phyloP scores from a whole-genome alignment of 2,113 vertebrate genomes.

The Ptyas mucosa region DNA sequence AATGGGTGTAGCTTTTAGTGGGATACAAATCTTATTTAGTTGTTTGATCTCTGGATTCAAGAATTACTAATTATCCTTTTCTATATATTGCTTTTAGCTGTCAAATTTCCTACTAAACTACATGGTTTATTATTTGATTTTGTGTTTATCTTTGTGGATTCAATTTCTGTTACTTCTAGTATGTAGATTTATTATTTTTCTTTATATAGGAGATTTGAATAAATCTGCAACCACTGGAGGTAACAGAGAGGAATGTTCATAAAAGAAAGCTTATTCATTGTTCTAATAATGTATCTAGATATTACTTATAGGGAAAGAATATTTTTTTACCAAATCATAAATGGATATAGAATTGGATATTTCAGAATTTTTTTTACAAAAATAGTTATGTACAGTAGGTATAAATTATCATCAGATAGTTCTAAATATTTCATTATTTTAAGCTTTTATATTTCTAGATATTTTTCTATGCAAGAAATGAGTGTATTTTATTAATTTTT shows the following conservation, averaged over 20 bases:
- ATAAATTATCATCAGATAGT: not conserved
- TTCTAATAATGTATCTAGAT: not conserved
- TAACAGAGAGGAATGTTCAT: not conserved
- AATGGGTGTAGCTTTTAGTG: not conserved
- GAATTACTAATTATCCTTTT: not conserved
- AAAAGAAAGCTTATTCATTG: not conserved
- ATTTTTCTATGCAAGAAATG: not conserved
- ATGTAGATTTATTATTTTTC: not conserved
- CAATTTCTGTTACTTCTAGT: not conserved
- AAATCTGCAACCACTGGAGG: not conserved
- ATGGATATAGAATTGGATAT: not conserved
- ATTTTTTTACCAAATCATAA: not conserved
- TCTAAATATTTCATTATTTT: not conserved
- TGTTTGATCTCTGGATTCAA: not conserved
- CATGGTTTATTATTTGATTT: not conserved
- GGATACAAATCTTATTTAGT: not conserved
- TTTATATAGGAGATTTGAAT: not conserved
- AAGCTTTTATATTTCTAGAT: not conserved
- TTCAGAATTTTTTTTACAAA: not conserved
- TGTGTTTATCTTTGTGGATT: not conserved
- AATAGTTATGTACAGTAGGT: not conserved
- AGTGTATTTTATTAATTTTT: not conserved
- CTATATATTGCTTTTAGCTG: not conserved
- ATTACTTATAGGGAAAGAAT: not conserved
- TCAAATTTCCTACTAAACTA: not conserved